Evolutionary conservation across 2,888 invertebrate species (phyloP).

Genomic region (Lobophora halterata): DNA sequence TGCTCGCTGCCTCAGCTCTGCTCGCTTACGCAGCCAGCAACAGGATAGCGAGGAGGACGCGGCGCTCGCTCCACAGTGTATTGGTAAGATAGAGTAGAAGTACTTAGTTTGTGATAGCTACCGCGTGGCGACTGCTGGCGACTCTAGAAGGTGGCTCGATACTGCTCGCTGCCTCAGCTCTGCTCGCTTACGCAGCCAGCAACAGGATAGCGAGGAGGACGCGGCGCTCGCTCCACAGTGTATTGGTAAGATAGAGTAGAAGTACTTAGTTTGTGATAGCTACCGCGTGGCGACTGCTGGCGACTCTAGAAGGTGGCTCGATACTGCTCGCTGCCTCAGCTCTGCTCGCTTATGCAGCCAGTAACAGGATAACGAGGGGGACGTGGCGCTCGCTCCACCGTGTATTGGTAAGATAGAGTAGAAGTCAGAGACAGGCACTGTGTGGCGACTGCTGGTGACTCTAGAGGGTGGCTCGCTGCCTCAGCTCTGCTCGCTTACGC

Average conservation of each 20-base stretch:
- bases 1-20: constrained; percentile 59
- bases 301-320: constrained; percentile 66
- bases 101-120: constrained; percentile 19
- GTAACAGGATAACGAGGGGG: constrained; percentile 36
- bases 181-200: constrained; percentile 60
- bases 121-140: constrained; percentile 69
- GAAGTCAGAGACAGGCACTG: constrained; percentile 39
- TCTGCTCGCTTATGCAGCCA: constrained; percentile 58
- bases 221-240: constrained; percentile 35
- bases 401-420: constrained; percentile 51
- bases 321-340: constrained; percentile 59
- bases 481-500: constrained; percentile 63
- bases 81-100: constrained; percentile 45
- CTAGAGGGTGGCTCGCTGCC: constrained; percentile 63
- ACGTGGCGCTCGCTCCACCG: constrained; percentile 31
- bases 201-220: constrained; percentile 34
- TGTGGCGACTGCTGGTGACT: constrained; percentile 68
- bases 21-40: constrained; percentile 57
- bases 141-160: constrained; percentile 67
- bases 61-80: constrained; percentile 39
- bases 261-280: constrained; percentile 17
- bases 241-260: constrained; percentile 48
- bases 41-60: constrained; percentile 33
- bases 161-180: constrained; percentile 56
- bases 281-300: constrained; percentile 67